phyloP scores from a whole-genome alignment of 2,113 vertebrate genomes.

The Capreolus pygargus region DNA sequence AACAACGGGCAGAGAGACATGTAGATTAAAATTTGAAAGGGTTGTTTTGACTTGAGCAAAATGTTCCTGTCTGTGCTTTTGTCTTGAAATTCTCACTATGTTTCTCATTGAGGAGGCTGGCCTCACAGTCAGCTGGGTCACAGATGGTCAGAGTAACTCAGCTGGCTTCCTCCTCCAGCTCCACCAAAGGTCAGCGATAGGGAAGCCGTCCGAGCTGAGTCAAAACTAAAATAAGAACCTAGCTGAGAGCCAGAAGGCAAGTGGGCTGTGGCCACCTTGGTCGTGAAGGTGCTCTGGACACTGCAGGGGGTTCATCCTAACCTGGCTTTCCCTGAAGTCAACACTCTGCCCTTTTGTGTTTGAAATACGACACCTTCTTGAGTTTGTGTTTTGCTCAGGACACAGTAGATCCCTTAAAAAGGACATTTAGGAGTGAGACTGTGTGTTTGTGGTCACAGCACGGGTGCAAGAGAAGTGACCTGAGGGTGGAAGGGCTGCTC shows the following conservation, averaged over 20 bases:
- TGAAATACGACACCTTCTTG: background rate
- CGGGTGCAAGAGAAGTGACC: background rate
- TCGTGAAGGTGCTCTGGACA: constrained; percentile 64
- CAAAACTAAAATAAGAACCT: constrained; percentile 76
- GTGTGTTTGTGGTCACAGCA: background rate
- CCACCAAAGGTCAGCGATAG: constrained; percentile 63
- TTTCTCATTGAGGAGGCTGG: background rate
- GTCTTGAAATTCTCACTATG: background rate
- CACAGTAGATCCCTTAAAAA: background rate
- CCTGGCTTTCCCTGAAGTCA: constrained; percentile 55
- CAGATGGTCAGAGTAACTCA: background rate
- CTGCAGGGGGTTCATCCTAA: constrained; percentile 45
- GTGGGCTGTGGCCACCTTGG: constrained; percentile 39
- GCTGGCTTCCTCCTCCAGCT: background rate
- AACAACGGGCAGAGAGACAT: background rate
- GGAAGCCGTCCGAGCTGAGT: constrained; percentile 43
- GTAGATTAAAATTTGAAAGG: background rate
- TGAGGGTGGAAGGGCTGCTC: background rate
- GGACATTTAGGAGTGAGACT: background rate
- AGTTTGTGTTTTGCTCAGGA: constrained; percentile 1
- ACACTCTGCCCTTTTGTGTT: background rate
- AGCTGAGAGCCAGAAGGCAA: constrained; percentile 44
- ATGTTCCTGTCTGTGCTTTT: background rate
- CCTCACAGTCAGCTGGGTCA: background rate
- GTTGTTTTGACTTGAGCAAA: background rate